Evolutionary conservation across 2,113 vertebrate genomes (phyloP).

Genomic region (Menura novaehollandiae): DNA sequence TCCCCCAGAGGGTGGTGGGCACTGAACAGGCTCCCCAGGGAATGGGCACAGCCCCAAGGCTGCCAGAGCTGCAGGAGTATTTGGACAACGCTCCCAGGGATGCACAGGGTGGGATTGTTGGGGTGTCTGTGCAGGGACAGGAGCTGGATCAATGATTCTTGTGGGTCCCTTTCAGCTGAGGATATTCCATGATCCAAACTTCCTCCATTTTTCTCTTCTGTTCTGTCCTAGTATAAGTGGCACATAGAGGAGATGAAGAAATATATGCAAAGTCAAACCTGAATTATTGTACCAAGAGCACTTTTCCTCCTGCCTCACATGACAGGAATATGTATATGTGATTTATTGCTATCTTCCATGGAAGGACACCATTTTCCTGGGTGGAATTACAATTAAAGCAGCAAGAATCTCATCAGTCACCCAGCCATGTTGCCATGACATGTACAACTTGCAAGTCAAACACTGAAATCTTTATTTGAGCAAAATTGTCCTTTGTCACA

Average conservation of each 20-base stretch:
- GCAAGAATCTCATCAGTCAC: not conserved
- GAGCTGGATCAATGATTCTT: accelerated
- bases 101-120: not conserved
- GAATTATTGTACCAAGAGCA: not conserved
- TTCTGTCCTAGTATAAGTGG: not conserved
- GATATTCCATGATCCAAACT: not conserved
- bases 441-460: not conserved
- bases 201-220: not conserved
- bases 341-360: constrained; percentile 4
- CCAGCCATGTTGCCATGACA: not conserved
- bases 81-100: not conserved
- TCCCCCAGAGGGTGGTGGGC: not conserved
- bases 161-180: not conserved
- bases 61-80: not conserved
- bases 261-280: not conserved
- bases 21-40: not conserved
- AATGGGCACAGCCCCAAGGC: not conserved
- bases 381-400: not conserved
- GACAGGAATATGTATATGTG: not conserved
- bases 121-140: not conserved
- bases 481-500: not conserved
- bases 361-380: not conserved
- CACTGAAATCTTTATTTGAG: constrained; percentile 36
- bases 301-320: not conserved
- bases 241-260: not conserved